These are phyloP conservation scores for Ficedula albicollis DNA, from an alignment of 2,797 vertebrate species.

Conservation along the genomic window DNA sequence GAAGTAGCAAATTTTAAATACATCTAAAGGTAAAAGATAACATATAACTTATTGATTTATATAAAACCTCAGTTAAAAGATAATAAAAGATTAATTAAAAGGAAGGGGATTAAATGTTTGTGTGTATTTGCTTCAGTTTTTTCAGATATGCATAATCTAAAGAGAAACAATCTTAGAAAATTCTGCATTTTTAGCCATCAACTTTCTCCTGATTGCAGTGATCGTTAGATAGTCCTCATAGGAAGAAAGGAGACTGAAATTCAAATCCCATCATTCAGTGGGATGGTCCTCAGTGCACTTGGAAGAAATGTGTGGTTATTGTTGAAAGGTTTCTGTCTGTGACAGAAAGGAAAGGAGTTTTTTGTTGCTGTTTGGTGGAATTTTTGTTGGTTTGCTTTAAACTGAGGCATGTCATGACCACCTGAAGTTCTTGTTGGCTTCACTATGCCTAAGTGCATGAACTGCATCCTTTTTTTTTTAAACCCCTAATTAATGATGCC, in stretches of 20 bases:
- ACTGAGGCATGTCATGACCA: neutral
- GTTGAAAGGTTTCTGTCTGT: neutral
- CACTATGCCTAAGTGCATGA: neutral
- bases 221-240: rapidly evolving
- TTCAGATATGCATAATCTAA: neutral
- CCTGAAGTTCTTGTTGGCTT: neutral
- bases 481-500: neutral
- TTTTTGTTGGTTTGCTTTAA: neutral
- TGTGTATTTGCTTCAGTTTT: neutral
- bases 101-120: neutral
- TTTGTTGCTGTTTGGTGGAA: neutral
- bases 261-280: neutral
- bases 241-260: neutral
- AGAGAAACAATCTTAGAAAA: neutral
- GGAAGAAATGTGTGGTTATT: neutral
- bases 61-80: neutral
- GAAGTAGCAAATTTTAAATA: neutral
- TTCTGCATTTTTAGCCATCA: neutral
- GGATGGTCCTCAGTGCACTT: neutral
- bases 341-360: rapidly evolving
- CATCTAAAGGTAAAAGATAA: neutral
- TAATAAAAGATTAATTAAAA: neutral
- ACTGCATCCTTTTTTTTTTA: neutral
- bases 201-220: neutral
- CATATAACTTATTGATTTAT: neutral